Conservation (phyloP, 2,113 vertebrate genomes). For the Megaceryle torquata region DNA sequence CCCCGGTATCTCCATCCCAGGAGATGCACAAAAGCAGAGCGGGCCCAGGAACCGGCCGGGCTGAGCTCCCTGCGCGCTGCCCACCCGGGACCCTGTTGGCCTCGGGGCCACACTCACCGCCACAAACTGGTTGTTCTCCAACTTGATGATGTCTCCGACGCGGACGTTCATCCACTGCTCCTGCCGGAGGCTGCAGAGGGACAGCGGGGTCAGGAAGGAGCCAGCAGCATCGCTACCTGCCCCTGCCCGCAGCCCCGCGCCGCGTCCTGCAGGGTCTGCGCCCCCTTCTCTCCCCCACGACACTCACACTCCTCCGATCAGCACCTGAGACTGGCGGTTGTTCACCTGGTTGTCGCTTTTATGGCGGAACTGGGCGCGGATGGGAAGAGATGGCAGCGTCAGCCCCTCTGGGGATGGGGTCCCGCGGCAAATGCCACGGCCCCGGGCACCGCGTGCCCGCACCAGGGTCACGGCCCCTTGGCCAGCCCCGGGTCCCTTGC, state of each 20-base stretch:
- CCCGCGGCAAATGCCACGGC: rapidly evolving
- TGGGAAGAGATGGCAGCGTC: background rate
- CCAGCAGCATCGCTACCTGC: rapidly evolving
- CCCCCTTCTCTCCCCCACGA: background rate
- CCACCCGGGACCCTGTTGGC: background rate
- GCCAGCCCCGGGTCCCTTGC: background rate
- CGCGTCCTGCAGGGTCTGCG: rapidly evolving
- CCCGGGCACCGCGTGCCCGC: background rate
- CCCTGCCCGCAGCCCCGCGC: background rate
- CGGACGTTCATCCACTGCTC: conserved; percentile 96
- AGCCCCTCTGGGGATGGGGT: background rate
- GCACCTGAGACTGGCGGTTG: conserved; percentile 94
- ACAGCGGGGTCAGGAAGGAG: background rate
- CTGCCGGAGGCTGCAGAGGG: conserved; percentile 80
- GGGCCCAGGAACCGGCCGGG: background rate
- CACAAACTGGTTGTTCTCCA: conserved; percentile 97
- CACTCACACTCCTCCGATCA: conserved; percentile 89
- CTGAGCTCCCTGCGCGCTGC: too few relatives aligned
- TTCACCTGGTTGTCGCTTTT: conserved; percentile 97
- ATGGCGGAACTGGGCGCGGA: conserved; percentile 86
- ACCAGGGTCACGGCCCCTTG: background rate
- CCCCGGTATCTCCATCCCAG: background rate
- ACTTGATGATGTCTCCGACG: conserved; percentile 93
- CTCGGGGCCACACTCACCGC: conserved; percentile 68
- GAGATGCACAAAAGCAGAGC: background rate